A percentile compares a stretch with the other conserved stretches of the same genome.
Evolutionary conservation across 2,113 vertebrate genomes (phyloP).

Genomic region (Romanogobio albipinnatus): DNA sequence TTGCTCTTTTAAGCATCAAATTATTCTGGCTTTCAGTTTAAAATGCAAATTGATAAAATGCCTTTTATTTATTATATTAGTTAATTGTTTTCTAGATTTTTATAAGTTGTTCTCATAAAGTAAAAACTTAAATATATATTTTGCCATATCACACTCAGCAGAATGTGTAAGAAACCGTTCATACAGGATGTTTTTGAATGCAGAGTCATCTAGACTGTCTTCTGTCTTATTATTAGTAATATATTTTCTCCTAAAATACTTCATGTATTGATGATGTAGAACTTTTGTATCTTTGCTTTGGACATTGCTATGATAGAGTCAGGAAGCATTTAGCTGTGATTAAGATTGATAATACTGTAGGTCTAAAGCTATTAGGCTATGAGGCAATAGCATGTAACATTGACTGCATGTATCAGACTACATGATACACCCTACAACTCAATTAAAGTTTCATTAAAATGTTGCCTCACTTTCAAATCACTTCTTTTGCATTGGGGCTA

Average conservation of each 20-base stretch:
- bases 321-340: neutral
- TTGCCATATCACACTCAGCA: neutral
- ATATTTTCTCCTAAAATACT: neutral
- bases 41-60: too few species aligned
- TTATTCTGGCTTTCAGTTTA: neutral
- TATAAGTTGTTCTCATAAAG: too few species aligned
- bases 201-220: neutral
- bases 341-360: constrained; percentile 13
- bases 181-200: neutral
- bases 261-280: neutral
- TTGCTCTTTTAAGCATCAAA: neutral
- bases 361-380: neutral
- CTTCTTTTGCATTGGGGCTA: constrained; percentile 21
- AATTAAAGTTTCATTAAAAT: constrained; percentile 46
- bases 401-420: constrained; percentile 3
- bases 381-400: constrained; percentile 34
- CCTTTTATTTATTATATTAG: neutral
- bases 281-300: neutral
- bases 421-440: neutral
- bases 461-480: constrained; percentile 41
- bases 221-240: neutral
- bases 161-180: neutral
- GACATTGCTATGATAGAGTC: neutral
- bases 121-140: too few species aligned
- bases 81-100: neutral